Base-by-base conservation (phyloP, 1,140 invertebrate genomes). In the Drosophila albomicans region DNA sequence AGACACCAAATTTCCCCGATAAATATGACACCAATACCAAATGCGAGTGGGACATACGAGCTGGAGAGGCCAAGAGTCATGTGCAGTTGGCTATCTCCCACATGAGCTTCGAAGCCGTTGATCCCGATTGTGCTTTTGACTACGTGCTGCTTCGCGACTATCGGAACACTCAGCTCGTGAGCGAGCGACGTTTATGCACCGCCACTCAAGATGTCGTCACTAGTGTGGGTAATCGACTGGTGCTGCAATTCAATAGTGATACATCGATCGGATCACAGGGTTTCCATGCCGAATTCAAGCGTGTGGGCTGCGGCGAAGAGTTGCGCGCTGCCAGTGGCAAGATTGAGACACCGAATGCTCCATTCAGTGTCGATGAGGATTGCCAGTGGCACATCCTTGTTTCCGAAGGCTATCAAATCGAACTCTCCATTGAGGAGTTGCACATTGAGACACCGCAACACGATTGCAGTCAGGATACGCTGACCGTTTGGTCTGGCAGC, bases 11-110 rank as follows among this genome's bases (percentile, higher is more conserved):
- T 68, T 97, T 96, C 78, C 96, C 96, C 0, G 91, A 94, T 13
- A 76, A 88, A 1, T 96, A 96, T 92, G 93, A 94, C 4, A 77
- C 93, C 3, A 85, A 93, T 51, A 85, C 93, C 1, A 93, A 95
- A 69, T 99, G 98, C 90, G 93, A 94, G 8, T 98, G 97, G 97
- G 94, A 93, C 10, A 96, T 98, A 51, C 93, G 93, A 10, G 96
- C 95, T 41, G 93, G 93, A 4, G 96, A 95, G 1, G 93, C 94
- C 0, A 91, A 93, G 56, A 96, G 96, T 79, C 95, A 93, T 85
- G 94, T 98, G 1, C 95, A 96, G 61, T 89, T 98, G 1, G 95
- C 94, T 1, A 95, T 98, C 81, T 95, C 95, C 0, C 95, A 97
- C 79, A 95, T 98, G 67, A 94, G 96, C 46, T 59, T 97, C 0